Conservation (phyloP, 2,797 vertebrate species). For the Furcifer pardalis region DNA sequence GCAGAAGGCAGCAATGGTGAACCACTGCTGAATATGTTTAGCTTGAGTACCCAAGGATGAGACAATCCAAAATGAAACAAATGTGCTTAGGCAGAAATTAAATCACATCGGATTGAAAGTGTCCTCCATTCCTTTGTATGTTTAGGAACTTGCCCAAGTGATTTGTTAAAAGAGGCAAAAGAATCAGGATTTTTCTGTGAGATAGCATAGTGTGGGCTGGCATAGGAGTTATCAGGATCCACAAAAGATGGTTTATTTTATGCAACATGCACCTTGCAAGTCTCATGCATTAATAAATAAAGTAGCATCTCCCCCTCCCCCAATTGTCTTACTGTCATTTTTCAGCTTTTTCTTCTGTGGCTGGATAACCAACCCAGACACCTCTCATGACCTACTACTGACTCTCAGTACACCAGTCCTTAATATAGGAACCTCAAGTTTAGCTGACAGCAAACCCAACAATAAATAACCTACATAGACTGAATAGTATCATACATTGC, state of each 20-base stretch:
- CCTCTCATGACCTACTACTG: neutral
- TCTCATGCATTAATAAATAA: neutral
- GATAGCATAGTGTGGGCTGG: neutral
- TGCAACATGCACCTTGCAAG: neutral
- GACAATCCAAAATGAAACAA: too few relatives aligned
- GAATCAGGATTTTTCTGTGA: neutral
- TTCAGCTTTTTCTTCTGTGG: too few relatives aligned
- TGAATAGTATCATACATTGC: neutral
- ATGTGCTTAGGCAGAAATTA: too few relatives aligned
- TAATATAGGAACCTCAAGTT: neutral
- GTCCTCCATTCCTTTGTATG: too few relatives aligned
- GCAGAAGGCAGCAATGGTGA: too few relatives aligned
- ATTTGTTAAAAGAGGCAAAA: neutral
- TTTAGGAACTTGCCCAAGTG: neutral
- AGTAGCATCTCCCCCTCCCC: neutral
- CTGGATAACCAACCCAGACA: neutral
- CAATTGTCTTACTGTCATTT: neutral
- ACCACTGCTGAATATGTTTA: too few relatives aligned
- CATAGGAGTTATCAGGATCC: neutral
- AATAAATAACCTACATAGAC: neutral
- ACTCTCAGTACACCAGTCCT: neutral
- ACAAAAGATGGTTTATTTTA: neutral
- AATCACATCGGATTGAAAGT: too few relatives aligned
- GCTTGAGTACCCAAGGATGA: too few relatives aligned
- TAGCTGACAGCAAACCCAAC: neutral